These are phyloP conservation scores for Lypha dubia DNA, from an alignment of 2,888 invertebrate genomes.

Conservation along the genomic window DNA sequence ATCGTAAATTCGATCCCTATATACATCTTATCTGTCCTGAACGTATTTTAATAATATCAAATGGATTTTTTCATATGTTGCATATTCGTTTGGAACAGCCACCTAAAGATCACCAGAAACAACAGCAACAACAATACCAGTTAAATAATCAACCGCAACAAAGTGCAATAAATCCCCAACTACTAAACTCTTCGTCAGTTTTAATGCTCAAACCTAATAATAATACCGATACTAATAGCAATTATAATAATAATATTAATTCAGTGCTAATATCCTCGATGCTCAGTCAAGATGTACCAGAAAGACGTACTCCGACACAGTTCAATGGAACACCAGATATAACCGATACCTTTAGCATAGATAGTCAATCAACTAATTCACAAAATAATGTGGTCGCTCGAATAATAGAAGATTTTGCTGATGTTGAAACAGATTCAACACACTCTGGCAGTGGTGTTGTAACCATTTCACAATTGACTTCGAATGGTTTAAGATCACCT, in stretches of 20 bases:
- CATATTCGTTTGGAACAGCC: slow-evolving; percentile 85
- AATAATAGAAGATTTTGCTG: slow-evolving; percentile 87
- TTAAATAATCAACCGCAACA: slow-evolving; percentile 36
- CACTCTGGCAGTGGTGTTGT: slow-evolving; percentile 77
- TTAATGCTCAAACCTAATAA: slow-evolving; percentile 49
- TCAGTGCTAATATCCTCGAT: slow-evolving; percentile 19
- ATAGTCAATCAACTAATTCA: slow-evolving; percentile 69
- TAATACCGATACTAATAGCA: slow-evolving; percentile 19
- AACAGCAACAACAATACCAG: slow-evolving; percentile 42
- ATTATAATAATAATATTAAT: slow-evolving; percentile 14
- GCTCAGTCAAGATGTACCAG: slow-evolving; percentile 66
- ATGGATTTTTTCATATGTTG: slow-evolving; percentile 92
- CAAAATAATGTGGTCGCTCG: slow-evolving; percentile 86
- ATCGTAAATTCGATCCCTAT: slow-evolving; percentile 89
- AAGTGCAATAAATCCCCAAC: slow-evolving; percentile 52
- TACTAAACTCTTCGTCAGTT: slow-evolving; percentile 42
- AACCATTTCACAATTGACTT: slow-evolving; percentile 59
- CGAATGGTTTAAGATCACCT: slow-evolving; percentile 53
- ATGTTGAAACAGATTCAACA: slow-evolving; percentile 85
- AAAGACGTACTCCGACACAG: slow-evolving; percentile 66
- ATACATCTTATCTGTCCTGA: slow-evolving; percentile 88
- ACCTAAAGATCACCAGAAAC: slow-evolving; percentile 62
- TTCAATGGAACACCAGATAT: slow-evolving; percentile 43
- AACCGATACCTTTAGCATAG: slow-evolving; percentile 67
- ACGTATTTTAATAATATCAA: slow-evolving; percentile 92